Base-by-base conservation (phyloP, 1,140 invertebrate species). In the Elymnias hypermnestra region DNA sequence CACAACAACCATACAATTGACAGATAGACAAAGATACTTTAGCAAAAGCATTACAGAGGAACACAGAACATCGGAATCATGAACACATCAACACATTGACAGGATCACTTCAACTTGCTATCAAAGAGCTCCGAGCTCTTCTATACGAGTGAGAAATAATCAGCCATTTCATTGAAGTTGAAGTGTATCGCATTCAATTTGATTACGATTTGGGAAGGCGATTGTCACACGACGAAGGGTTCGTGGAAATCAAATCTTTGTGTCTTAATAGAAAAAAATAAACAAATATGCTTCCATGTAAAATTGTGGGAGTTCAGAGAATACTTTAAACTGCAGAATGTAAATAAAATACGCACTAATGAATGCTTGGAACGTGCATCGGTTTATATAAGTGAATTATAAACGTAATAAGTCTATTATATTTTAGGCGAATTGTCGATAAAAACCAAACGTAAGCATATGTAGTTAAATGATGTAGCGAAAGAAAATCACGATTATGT, bases 261-360 rank as follows among this genome's bases (percentile, higher is more conserved):
- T n/a, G n/a, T n/a, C n/a, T n/a, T n/a, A n/a, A n/a, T n/a, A n/a
- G n/a, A n/a, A n/a, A n/a, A n/a, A n/a, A n/a, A n/a, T n/a, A n/a
- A n/a, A n/a, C n/a, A n/a, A n/a, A n/a, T 62, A 64, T 58, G 72
- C 72, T 76, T 72, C 66, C 63, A 76, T 82, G 73, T 82, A 75
- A 82, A 79, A 78, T 76, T 76, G 71, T 56, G 51, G 53, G 41
- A 59, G 53, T 74, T 65, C 59, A 66, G 57, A 53, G 67, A 58
- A 29, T 29, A 29, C 10, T 12, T 29, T n/a, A n/a, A 43, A 59
- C 54, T 64, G 51, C 55, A 58, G 39, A 54, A 25, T 55, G 44
- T 65, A 60, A 67, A 53, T 61, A 56, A 62, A 53, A 66, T 47
- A 68, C 65, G 54, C 68, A 65, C 50, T 60, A 10, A 70, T 44